Percentiles rank a stretch among this genome's conserved stretches.
These are phyloP conservation scores for Agrotis segetum DNA, from an alignment of 2,888 invertebrate species.

Conservation along the genomic window DNA sequence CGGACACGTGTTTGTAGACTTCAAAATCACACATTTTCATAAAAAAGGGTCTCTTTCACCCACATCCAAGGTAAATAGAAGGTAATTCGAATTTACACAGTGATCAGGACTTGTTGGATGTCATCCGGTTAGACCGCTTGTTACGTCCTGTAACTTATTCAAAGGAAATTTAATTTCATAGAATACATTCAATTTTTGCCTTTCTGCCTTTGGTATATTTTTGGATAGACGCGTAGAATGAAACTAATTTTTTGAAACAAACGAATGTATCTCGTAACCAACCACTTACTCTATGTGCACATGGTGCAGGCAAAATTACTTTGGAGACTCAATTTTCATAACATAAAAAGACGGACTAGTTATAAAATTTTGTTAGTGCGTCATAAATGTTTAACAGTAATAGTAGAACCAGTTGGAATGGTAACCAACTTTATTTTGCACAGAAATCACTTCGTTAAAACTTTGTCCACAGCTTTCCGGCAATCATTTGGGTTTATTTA, in stretches of 20 bases:
- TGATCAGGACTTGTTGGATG: slow-evolving; percentile 46
- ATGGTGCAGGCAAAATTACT: too few species aligned
- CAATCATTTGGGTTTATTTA: slow-evolving; percentile 66
- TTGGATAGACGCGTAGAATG: slow-evolving; percentile 26
- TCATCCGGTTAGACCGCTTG: slow-evolving; percentile 61
- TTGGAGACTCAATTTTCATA: background rate
- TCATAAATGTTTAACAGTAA: slow-evolving; percentile 27
- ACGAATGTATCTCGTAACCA: slow-evolving; percentile 10
- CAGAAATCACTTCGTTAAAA: slow-evolving; percentile 80
- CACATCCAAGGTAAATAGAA: slow-evolving; percentile 30
- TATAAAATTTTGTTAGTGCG: slow-evolving; percentile 8
- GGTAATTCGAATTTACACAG: slow-evolving; percentile 37
- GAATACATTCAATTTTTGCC: slow-evolving; percentile 51
- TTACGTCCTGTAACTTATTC: slow-evolving; percentile 48
- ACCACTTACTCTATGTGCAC: too few species aligned
- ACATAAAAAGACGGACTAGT: background rate
- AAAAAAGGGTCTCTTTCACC: slow-evolving; percentile 5
- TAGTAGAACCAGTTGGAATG: slow-evolving; percentile 36
- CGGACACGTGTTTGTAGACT: background rate
- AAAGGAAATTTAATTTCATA: slow-evolving; percentile 65
- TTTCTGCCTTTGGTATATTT: slow-evolving; percentile 51
- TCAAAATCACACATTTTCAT: slow-evolving; percentile 14
- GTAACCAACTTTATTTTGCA: slow-evolving; percentile 53
- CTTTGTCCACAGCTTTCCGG: slow-evolving; percentile 67
- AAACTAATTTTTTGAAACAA: slow-evolving; percentile 53